Percentiles rank a stretch among this genome's conserved stretches.
Conservation (phyloP, 2,888 invertebrate genomes). For the Hylaea fasciaria region DNA sequence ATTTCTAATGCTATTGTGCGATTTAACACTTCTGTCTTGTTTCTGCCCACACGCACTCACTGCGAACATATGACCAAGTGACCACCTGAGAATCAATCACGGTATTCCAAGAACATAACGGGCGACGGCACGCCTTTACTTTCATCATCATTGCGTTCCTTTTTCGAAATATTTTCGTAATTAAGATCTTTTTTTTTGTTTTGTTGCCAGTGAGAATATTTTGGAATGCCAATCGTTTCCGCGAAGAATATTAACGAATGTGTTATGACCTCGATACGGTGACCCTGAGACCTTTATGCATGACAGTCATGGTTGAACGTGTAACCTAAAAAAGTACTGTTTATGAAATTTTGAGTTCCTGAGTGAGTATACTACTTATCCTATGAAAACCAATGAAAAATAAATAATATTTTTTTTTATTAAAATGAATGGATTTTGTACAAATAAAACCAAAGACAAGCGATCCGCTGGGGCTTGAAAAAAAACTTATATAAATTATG, state of each 20-base stretch:
- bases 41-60: conserved; percentile 34
- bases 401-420: too few species aligned
- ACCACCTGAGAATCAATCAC: conserved; percentile 67
- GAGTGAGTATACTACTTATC: too few species aligned
- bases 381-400: too few species aligned
- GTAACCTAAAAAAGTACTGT: background rate
- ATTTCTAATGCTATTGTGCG: conserved; percentile 25
- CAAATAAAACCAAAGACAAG: too few species aligned
- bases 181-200: conserved; percentile 66
- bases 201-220: conserved; percentile 38
- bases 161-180: conserved; percentile 71
- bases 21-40: conserved; percentile 37
- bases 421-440: too few species aligned
- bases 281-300: conserved; percentile 17
- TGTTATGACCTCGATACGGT: conserved; percentile 26
- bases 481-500: too few species aligned
- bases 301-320: background rate
- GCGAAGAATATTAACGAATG: conserved; percentile 19
- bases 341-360: too few species aligned
- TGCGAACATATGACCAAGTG: conserved; percentile 36
- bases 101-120: conserved; percentile 70
- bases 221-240: conserved; percentile 37
- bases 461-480: too few species aligned
- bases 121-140: conserved; percentile 57
- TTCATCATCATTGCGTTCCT: conserved; percentile 63